These are phyloP conservation scores for Streptopelia turtur DNA, from an alignment of 2,797 vertebrate genomes.

Conservation along the genomic window DNA sequence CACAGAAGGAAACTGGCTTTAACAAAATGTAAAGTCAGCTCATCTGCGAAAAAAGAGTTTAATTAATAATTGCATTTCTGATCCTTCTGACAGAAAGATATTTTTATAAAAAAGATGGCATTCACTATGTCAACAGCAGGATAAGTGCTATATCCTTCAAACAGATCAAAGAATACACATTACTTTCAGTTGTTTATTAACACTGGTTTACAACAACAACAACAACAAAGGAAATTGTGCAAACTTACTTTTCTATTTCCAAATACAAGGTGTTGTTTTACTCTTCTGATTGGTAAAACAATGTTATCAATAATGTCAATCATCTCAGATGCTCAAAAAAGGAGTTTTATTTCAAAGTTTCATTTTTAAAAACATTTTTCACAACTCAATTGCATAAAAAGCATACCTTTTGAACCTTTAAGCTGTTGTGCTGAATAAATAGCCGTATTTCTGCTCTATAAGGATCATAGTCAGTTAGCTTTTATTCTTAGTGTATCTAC, in stretches of 20 bases:
- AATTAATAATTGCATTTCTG: conserved; percentile 48
- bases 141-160: conserved; percentile 39
- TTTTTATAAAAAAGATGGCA: conserved; percentile 37
- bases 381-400: conserved; percentile 8
- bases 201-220: background rate
- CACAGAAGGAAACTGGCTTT: conserved; percentile 43
- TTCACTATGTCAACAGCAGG: conserved; percentile 38
- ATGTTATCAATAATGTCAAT: background rate
- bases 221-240: background rate
- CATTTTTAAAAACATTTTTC: background rate
- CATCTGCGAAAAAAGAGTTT: conserved; percentile 23
- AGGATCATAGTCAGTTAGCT: conserved; percentile 50
- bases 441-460: conserved; percentile 23
- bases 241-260: conserved; percentile 27
- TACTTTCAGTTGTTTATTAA: conserved; percentile 31
- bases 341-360: background rate
- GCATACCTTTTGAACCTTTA: conserved; percentile 33
- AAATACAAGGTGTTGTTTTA: conserved; percentile 1
- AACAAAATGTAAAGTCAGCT: conserved; percentile 52
- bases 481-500: conserved; percentile 37
- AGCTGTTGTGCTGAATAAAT: conserved; percentile 65
- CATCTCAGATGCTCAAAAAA: background rate
- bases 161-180: conserved; percentile 18
- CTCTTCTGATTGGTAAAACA: background rate
- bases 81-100: conserved; percentile 3